A percentile compares a stretch with the other conserved stretches of the same genome.
Conservation (phyloP, 2,797 vertebrate genomes). For the Coregonus ussuriensis region DNA sequence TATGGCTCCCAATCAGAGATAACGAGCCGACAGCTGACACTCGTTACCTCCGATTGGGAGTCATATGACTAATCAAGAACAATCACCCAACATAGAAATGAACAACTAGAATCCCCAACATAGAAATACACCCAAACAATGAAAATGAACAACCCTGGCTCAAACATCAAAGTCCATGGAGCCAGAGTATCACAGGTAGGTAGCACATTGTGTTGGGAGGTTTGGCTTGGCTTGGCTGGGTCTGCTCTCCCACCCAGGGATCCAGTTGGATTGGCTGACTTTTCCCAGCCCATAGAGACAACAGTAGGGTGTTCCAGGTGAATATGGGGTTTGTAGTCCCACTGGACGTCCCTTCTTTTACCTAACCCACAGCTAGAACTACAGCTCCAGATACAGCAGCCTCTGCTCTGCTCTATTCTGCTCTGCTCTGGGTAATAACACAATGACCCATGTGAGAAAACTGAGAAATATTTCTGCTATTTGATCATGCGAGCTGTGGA, state of each 20-base stretch:
- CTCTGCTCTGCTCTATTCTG: not conserved
- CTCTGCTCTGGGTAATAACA: conserved; percentile 27
- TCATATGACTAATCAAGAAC: no score
- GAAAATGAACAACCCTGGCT: no score
- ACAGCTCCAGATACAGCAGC: conserved; percentile 7
- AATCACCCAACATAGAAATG: no score
- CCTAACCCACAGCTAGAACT: conserved; percentile 27
- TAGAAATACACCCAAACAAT: no score
- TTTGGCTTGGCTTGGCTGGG: conserved; percentile 38
- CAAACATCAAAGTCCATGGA: no score
- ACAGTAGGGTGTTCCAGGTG: conserved; percentile 46
- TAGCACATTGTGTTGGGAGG: conserved; percentile 37
- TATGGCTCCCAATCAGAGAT: no score
- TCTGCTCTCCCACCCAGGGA: conserved; percentile 32
- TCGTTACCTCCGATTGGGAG: no score
- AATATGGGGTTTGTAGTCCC: conserved; percentile 47
- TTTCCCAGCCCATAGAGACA: conserved; percentile 33
- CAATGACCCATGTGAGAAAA: conserved; percentile 29
- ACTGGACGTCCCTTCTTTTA: conserved; percentile 28
- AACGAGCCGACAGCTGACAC: no score
- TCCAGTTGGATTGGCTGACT: conserved; percentile 47
- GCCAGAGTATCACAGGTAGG: no score
- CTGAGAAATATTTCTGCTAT: conserved; percentile 41
- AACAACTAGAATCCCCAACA: no score
- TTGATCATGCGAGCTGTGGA: conserved; percentile 20